A percentile compares a stretch with the other conserved stretches of the same genome.
These are phyloP conservation scores for Hycleus cichorii DNA, from an alignment of 1,140 invertebrate genomes.

Conservation along the genomic window DNA sequence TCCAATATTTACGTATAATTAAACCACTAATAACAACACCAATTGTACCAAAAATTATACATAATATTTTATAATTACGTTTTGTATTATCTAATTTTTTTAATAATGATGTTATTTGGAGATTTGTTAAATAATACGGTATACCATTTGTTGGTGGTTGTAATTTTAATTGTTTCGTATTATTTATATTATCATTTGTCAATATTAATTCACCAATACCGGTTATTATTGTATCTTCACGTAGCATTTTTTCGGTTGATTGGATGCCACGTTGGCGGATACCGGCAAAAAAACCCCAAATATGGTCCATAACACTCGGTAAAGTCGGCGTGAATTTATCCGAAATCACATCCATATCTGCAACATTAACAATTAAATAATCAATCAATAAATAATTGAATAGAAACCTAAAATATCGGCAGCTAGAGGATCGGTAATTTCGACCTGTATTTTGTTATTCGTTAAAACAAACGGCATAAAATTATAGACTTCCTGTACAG, in stretches of 20 bases:
- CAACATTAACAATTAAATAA: not conserved
- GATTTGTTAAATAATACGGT: slow-evolving; percentile 63
- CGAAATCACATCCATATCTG: slow-evolving; percentile 67
- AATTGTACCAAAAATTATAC: slow-evolving; percentile 59
- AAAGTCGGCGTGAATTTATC: slow-evolving; percentile 67
- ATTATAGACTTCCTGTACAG: slow-evolving; percentile 65
- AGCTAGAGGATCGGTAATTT: slow-evolving; percentile 62
- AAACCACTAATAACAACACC: slow-evolving; percentile 57
- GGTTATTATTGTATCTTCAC: slow-evolving; percentile 65
- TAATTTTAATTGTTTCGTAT: slow-evolving; percentile 44
- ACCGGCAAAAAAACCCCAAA: slow-evolving; percentile 74
- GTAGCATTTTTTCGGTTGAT: slow-evolving; percentile 70
- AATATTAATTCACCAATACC: slow-evolving; percentile 62
- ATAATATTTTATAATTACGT: slow-evolving; percentile 55
- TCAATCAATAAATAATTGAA: not conserved
- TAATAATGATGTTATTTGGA: slow-evolving; percentile 35
- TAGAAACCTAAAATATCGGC: slow-evolving; percentile 59
- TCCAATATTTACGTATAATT: slow-evolving; percentile 56
- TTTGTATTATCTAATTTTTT: slow-evolving; percentile 61
- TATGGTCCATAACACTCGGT: slow-evolving; percentile 61
- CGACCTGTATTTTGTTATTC: slow-evolving; percentile 53
- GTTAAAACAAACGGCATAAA: slow-evolving; percentile 65
- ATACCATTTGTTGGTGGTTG: slow-evolving; percentile 60
- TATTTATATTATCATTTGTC: slow-evolving; percentile 42
- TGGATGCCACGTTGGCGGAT: slow-evolving; percentile 66